Evolutionary conservation across 2,888 invertebrate species (phyloP).

Genomic region (Caenorhabditis japonica): DNA sequence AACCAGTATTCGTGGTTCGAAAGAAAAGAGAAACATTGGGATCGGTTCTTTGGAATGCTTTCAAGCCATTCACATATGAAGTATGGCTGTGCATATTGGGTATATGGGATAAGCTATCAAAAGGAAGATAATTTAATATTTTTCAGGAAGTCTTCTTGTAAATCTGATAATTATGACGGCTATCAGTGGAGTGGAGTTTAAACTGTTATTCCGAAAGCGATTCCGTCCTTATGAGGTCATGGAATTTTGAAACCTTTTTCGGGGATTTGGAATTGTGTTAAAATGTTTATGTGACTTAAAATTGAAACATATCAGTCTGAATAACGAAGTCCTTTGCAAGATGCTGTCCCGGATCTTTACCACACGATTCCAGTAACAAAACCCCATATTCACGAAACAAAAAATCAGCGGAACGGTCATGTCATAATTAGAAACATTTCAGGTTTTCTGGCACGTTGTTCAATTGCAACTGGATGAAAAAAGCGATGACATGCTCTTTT

Average conservation of each 20-base stretch:
- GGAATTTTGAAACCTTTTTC: neutral
- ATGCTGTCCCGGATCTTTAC: too few relatives aligned
- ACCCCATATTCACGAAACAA: neutral
- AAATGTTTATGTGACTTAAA: too few relatives aligned
- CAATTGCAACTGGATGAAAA: conserved; percentile 69
- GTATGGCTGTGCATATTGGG: conserved; percentile 63
- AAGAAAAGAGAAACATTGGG: conserved; percentile 44
- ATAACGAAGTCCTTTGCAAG: too few relatives aligned
- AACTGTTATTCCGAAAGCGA: conserved; percentile 47
- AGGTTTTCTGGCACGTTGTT: conserved; percentile 68
- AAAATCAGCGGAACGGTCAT: too few relatives aligned
- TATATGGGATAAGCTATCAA: neutral
- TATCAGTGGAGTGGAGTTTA: conserved; percentile 59
- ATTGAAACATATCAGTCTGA: too few relatives aligned
- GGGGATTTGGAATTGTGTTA: too few relatives aligned
- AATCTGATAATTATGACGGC: conserved; percentile 46
- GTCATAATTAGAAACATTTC: conserved; percentile 6
- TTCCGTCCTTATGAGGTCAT: conserved; percentile 66
- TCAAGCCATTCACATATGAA: conserved; percentile 63
- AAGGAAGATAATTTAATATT: neutral
- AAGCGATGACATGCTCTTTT: conserved; percentile 58
- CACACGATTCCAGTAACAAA: neutral
- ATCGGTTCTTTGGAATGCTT: conserved; percentile 68
- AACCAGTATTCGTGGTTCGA: conserved; percentile 60
- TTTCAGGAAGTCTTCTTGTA: conserved; percentile 48